These are phyloP conservation scores for Tonatia bakeri DNA, from an alignment of 2,113 vertebrate species.

Conservation along the genomic window DNA sequence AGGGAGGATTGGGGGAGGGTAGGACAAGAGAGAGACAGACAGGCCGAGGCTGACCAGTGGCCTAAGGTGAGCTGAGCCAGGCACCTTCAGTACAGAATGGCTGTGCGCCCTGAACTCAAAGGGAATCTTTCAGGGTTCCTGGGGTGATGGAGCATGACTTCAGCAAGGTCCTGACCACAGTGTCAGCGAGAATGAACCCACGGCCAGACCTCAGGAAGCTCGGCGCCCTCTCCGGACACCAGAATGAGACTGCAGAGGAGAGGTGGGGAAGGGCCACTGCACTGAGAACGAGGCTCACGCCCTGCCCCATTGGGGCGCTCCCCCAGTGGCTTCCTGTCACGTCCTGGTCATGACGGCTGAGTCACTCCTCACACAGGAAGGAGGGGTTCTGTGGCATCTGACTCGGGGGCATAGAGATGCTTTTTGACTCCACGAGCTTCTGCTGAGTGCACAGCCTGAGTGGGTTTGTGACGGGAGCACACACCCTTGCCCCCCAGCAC, in stretches of 20 bases:
- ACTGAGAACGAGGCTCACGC: neutral
- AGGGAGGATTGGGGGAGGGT: neutral
- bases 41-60: neutral
- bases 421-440: neutral
- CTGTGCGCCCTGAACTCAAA: neutral
- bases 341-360: neutral
- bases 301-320: neutral
- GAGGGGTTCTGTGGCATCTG: neutral
- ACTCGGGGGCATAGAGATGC: neutral
- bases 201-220: neutral
- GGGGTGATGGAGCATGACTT: neutral
- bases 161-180: neutral
- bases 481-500: neutral
- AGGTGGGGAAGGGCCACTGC: neutral
- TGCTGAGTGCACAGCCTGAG: neutral
- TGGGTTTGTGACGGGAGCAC: neutral
- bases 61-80: neutral
- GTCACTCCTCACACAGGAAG: neutral
- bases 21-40: neutral
- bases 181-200: neutral
- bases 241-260: neutral
- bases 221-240: neutral
- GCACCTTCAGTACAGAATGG: neutral
- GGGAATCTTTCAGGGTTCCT: neutral
- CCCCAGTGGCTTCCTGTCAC: neutral